These are phyloP conservation scores for Pogonognathellus flavescens DNA, from an alignment of 1,140 invertebrate genomes.

Conservation along the genomic window DNA sequence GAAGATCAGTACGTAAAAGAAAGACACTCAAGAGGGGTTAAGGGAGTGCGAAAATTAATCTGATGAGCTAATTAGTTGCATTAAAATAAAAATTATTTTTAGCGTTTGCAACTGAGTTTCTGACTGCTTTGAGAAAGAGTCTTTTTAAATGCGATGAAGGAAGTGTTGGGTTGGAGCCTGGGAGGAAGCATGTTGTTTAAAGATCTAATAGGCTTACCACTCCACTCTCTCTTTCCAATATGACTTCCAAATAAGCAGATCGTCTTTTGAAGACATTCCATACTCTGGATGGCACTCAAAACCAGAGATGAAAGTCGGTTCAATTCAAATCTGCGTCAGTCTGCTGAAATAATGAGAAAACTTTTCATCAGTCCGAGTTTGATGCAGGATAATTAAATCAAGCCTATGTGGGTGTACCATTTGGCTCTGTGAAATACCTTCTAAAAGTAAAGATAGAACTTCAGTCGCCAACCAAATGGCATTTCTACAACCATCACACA, in stretches of 20 bases:
- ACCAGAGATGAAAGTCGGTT: constrained; percentile 63
- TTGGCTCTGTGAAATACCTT: no score
- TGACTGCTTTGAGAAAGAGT: constrained; percentile 60
- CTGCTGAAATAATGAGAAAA: constrained; percentile 58
- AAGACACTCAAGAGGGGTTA: no score
- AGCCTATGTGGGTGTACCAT: no score
- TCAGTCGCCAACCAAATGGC: no score
- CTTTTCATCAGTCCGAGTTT: constrained; percentile 20
- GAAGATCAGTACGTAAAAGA: no score
- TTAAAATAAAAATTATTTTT: not conserved
- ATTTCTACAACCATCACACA: no score
- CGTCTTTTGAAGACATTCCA: constrained; percentile 64
- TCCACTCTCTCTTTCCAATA: constrained; percentile 53
- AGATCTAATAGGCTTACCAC: constrained; percentile 51
- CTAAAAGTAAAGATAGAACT: no score
- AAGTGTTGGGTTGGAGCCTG: constrained; percentile 55
- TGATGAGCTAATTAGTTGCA: not conserved
- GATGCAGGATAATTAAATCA: no score
- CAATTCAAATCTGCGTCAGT: constrained; percentile 56
- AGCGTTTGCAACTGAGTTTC: constrained; percentile 52
- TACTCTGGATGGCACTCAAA: constrained; percentile 60
- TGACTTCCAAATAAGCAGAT: constrained; percentile 62
- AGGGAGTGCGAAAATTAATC: not conserved
- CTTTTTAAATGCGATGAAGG: constrained; percentile 60
- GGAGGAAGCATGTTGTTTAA: constrained; percentile 59